Evolutionary conservation across 2,797 vertebrate genomes (phyloP), one percentile per base, ranked within the genome.

Genomic region (Megalops cyprinoides): DNA sequence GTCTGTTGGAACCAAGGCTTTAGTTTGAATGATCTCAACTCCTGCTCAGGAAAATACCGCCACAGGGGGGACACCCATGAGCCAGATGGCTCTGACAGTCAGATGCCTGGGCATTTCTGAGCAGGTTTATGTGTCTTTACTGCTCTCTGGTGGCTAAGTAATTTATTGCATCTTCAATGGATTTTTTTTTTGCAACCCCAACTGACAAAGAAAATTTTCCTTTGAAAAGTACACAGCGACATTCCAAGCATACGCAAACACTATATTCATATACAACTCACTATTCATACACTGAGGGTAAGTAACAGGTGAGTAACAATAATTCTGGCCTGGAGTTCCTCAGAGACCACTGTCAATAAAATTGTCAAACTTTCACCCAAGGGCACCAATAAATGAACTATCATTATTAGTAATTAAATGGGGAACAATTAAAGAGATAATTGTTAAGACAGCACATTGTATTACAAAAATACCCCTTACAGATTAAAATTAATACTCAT

Each of bases 101-200:
- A 37, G 60, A 23, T 65, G 20, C 37, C 18, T 37, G 46, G 46
- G 10, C 15, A 58, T 20, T 14, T n/a, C 15, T 56, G 12, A 74
- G 37, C 0, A 44, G 14, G 37, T 81, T 55, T 39, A 75, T 89
- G 84, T 60, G 87, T 39, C 56, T 76, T 79, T 65, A 81, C 87
- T 87, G 90, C 90, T 91, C 79, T 87, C 91, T 60, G 76, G 87
- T 56, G 73, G 67, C 23, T 28, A n/a, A 3, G 14, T 67, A 23
- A 58, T 3, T 15, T 34, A 46, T 49, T 79, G 58, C 82, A 79
- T 0, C 18, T 39, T 28, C 44, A 20, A 28, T 14, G 55, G 9
- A 46, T 69, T 42, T 1, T 37, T 34, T 18, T 28, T 14, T 15
- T 34, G 4, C 3, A 37, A 37, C 25, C 12, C 2, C 37, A 67